phyloP scores from a whole-genome alignment of 2,888 invertebrate genomes.

The Tachina fera region DNA sequence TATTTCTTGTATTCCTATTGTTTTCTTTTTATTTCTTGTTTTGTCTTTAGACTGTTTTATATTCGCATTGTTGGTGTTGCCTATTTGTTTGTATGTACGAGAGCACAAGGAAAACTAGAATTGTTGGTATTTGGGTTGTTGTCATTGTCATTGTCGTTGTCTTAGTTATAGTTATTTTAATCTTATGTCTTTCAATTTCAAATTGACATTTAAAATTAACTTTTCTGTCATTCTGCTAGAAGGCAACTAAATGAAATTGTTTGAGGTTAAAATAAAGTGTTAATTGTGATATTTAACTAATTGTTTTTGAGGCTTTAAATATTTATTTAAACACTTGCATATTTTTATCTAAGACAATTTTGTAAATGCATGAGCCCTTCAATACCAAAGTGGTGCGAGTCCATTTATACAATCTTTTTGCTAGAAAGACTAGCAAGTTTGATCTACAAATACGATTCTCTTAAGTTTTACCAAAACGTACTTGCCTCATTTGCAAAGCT shows the following conservation, averaged over 20 bases:
- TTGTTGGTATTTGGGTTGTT: slow-evolving; percentile 49
- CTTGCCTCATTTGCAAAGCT: too few relatives aligned
- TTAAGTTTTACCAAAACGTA: too few relatives aligned
- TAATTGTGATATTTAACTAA: slow-evolving; percentile 67
- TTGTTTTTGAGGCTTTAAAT: slow-evolving; percentile 48
- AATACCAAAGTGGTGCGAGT: too few relatives aligned
- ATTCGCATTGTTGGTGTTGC: slow-evolving; percentile 20
- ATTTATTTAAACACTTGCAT: neutral
- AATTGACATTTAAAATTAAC: slow-evolving; percentile 72
- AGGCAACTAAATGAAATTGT: slow-evolving; percentile 68
- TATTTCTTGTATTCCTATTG: slow-evolving; percentile 56
- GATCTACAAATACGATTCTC: too few relatives aligned
- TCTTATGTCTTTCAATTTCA: slow-evolving; percentile 70
- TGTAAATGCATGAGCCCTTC: too few relatives aligned
- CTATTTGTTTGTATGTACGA: slow-evolving; percentile 24
- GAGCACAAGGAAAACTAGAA: neutral
- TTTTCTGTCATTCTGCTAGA: slow-evolving; percentile 69
- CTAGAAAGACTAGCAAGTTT: too few relatives aligned
- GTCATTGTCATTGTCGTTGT: slow-evolving; percentile 54
- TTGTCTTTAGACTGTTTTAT: slow-evolving; percentile 48
- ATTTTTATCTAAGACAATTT: neutral
- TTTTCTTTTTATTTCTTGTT: slow-evolving; percentile 21
- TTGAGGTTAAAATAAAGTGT: slow-evolving; percentile 69
- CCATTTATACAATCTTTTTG: too few relatives aligned
- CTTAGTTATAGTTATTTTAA: slow-evolving; percentile 70